A percentile compares a stretch with the other conserved stretches of the same genome.
Evolutionary conservation across 2,113 vertebrate genomes (phyloP).

Genomic region (Ibidorhyncha struthersii): DNA sequence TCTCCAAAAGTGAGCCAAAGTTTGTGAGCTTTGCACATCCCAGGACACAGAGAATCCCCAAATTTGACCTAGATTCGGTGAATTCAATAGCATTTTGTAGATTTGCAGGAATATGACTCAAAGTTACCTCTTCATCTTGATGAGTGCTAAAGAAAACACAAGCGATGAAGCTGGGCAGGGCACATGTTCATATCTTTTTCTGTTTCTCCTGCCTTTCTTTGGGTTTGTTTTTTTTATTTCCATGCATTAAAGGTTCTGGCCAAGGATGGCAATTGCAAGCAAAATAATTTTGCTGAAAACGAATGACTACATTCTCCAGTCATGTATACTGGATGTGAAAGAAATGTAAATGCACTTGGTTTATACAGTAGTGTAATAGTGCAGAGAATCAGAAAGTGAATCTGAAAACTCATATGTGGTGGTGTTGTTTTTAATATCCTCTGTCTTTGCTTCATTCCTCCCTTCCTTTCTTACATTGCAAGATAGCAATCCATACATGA

Average conservation of each 20-base stretch:
- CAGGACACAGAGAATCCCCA: not conserved
- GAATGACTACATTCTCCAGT: not conserved
- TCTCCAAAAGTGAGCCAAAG: not conserved
- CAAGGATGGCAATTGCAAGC: not conserved
- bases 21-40: not conserved
- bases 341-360: not conserved
- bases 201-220: not conserved
- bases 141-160: not conserved
- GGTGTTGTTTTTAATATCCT: not conserved
- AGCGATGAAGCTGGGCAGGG: not conserved
- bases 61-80: not conserved
- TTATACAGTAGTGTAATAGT: not conserved
- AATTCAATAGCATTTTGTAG: not conserved
- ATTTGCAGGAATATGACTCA: not conserved
- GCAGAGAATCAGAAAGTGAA: not conserved
- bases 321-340: not conserved
- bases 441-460: not conserved
- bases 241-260: not conserved
- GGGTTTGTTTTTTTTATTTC: not conserved
- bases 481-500: not conserved
- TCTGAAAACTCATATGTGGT: not conserved
- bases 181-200: not conserved
- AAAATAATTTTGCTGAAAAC: not conserved
- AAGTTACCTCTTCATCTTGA: not conserved
- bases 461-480: not conserved